Base-by-base conservation (phyloP, 1,140 invertebrate species). In the Drosophila novamexicana region DNA sequence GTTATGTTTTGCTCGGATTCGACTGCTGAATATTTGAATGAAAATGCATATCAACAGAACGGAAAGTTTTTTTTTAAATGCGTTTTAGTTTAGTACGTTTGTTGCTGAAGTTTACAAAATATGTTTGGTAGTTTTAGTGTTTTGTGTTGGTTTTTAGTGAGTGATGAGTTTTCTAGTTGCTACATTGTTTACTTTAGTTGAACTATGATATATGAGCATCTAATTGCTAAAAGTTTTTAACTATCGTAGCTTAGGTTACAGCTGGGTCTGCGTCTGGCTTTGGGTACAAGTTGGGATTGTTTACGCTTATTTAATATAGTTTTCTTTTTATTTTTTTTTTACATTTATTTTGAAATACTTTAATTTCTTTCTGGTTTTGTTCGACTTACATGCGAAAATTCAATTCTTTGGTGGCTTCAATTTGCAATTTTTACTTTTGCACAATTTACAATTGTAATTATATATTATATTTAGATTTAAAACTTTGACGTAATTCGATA, bases 381-480 rank as follows among this genome's bases (percentile, higher is more conserved):
- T 85, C 52, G 45, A 75, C 84, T 89, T 89, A 89, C 80, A 89
- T 89, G 77, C 89, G 56, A 91, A 79, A 91, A 88, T 91, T 91
- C 88, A 91, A 91, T 91, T 91, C 88, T 67, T 91, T 91, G 88
- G 88, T 91, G 88, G 88, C 89, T 91, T 91, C 75, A 82, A 79
- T 89, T 91, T 88, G 88, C 89, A 88, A 89, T 77, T 79, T 77
- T 5, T 53, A 29, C 37, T 66, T 39, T 90, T 82, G 79, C 85
- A 77, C 61, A 85, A 90, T 89, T 89, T 90, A 90, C 85, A 90
- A 71, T 73, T 64, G 49, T 37, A 71, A 67, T 42, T 63, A 64
- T 56, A 65, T 74, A 67, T 42, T 63, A 64, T 56, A 65, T 78
- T 40, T 50, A 45, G 18, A 49, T 65, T 66, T 66, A 49, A 53